Base-by-base conservation (phyloP, 2,113 vertebrate genomes). In the Tetraodon nigroviridis region DNA sequence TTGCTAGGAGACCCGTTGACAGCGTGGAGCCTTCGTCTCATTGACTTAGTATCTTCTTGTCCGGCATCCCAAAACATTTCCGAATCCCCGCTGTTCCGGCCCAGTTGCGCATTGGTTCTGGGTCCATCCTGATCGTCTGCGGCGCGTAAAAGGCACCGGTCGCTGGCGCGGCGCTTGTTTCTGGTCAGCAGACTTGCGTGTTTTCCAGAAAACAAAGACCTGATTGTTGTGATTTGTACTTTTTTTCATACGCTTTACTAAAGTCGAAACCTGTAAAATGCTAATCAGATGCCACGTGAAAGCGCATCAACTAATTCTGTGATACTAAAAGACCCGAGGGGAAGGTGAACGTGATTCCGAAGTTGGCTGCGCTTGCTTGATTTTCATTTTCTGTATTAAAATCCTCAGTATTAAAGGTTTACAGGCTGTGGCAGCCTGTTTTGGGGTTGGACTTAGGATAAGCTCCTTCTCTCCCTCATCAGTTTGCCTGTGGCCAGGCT, bases 1-100 rank as follows among this genome's bases (percentile, higher is more conserved):
- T 91, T 91, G 88, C 90, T 90, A 87, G 84, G 88, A 89, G 73
- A 90, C 88, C 64, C 52, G 66, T 74, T 85, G 86, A 86, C 85
- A 87, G 87, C 80, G 71, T 78, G 66, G 64, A 84, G 83, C 78
- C 79, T 78, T 81, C 64, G 64, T 67, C 74, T 67, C 67, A 81
- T 78, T 71, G 58, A 73, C 55, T 37, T 76, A 73, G 78, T 61
- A 66, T 72, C 63, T 80, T 60, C 14, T 71, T 62, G 57, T 77
- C 42, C 66, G 71, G 59, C 59, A 81, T 79, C 80, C 20, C 73
- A 78, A 8, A 78, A 75, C 69, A 67, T 59, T 44, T 58, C n/a
- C 21, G 24, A 42, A 27, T 11, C 22, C 32, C 55, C 12, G 12
- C 21, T 44, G 21, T 1, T 21, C 46, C 52, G 29, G 14, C 14